Evolutionary conservation across 2,888 invertebrate genomes (phyloP), one percentile per base, ranked within the genome.

Genomic region (Boloria euphrosyne): DNA sequence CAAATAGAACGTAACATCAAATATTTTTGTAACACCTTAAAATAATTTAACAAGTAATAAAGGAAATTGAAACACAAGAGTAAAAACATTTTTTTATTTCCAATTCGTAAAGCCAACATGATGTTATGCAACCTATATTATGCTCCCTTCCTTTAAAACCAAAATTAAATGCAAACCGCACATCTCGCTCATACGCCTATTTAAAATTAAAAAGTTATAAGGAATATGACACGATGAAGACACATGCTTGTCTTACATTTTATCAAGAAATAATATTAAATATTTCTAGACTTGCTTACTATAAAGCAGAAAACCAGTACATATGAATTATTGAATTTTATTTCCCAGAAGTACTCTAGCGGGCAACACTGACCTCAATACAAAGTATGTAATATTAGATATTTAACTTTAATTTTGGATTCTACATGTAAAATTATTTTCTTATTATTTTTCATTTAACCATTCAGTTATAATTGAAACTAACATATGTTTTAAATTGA

Each of bases 141-240:
- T 79, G 76, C 78, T 80, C 78, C 77, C 75, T 78, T 78, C 77
- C 76, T 73, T 78, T 74, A 80, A 78, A 79, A 82, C 83, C 82
- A 80, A 66, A 66, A 62, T 80, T 89, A 90, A 90, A 90, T 91
- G 90, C 91, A 86, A 81, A 82, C 73, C 77, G 80, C 87, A 89
- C 87, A 85, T 64, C 53, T 66, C 67, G 49, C 84, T 84, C 80
- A 81, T 83, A 83, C 80, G 85, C 81, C 77, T 85, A 82, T 82
- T 69, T 79, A 79, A 79, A 77, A 80, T 79, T 86, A 85, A 81
- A 84, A 79, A 81, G 82, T 82, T 84, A 82, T 85, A 85, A 84
- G 87, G 86, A 87, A 89, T 91, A 91, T 90, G 91, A 91, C 91
- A 90, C 90, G 87, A 89, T 86, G 88, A 73, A 78, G 78, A 74